Evolutionary conservation across 2,888 invertebrate genomes (phyloP).

Genomic region (Teinopalpus imperialis): DNA sequence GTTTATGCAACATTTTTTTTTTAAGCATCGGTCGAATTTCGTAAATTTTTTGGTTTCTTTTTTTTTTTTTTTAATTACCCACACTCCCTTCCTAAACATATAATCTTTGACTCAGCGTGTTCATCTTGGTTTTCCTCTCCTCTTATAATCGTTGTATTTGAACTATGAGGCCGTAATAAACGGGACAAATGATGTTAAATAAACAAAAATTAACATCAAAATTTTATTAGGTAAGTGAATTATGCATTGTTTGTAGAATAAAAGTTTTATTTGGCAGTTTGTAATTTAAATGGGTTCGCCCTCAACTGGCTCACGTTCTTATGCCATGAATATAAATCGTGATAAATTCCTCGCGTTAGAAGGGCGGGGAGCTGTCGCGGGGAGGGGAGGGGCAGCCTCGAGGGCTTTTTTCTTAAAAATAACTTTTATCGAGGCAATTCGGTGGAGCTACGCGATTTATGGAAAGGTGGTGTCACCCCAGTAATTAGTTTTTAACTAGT

Average conservation of each 20-base stretch:
- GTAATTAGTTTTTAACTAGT: conserved; percentile 83
- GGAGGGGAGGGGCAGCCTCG: conserved; percentile 60
- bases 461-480: conserved; percentile 80
- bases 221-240: conserved; percentile 11
- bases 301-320: conserved; percentile 78
- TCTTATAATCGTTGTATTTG: no score
- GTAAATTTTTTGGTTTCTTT: no score
- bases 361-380: conserved; percentile 40
- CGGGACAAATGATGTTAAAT: no score
- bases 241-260: conserved; percentile 24
- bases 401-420: conserved; percentile 82
- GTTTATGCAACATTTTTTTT: no score
- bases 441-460: conserved; percentile 75
- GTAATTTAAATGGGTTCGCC: conserved; percentile 72
- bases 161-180: no score
- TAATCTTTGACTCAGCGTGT: no score
- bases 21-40: no score
- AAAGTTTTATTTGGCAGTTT: conserved; percentile 61
- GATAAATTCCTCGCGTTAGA: conserved; percentile 78
- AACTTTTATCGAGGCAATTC: conserved; percentile 81
- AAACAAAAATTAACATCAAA: background rate
- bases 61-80: no score
- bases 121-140: no score
- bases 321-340: conserved; percentile 84
- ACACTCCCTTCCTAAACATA: no score